A percentile compares a stretch with the other conserved stretches of the same genome.
These are phyloP conservation scores for Oxyura jamaicensis DNA, from an alignment of 2,113 vertebrate genomes.

Conservation along the genomic window DNA sequence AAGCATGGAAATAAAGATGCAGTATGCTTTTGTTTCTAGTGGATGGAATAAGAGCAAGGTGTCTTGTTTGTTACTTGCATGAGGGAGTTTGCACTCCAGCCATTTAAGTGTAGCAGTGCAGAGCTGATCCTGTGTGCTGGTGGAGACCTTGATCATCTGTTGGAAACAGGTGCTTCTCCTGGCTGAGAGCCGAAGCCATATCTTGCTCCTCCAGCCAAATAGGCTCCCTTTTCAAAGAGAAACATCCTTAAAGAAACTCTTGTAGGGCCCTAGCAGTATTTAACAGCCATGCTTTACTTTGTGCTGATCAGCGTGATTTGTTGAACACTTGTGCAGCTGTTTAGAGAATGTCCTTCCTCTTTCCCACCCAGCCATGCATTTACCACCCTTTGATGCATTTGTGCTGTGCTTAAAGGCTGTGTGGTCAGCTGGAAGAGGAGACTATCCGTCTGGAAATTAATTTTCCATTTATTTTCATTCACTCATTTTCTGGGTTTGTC, in stretches of 20 bases:
- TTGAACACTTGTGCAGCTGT: rapidly evolving
- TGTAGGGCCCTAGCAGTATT: rapidly evolving
- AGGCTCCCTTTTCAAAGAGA: background rate
- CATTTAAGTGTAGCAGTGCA: background rate
- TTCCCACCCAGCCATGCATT: background rate
- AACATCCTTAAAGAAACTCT: background rate
- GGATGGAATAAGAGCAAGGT: background rate
- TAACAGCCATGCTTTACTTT: background rate
- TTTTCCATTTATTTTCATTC: background rate
- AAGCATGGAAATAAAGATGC: background rate
- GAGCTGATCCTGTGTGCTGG: rapidly evolving
- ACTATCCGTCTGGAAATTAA: background rate
- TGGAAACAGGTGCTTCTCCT: background rate
- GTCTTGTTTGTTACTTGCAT: background rate
- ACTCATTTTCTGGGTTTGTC: background rate
- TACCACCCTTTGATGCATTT: background rate
- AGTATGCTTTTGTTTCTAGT: background rate
- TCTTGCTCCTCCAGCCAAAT: background rate
- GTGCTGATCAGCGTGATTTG: background rate
- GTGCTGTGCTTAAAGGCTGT: background rate
- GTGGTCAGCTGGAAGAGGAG: background rate
- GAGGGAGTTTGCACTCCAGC: background rate
- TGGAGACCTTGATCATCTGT: rapidly evolving
- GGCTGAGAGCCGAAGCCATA: rapidly evolving
- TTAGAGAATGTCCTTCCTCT: background rate